Base-by-base conservation (phyloP, 2,888 invertebrate species). In the Archips crataeganus region DNA sequence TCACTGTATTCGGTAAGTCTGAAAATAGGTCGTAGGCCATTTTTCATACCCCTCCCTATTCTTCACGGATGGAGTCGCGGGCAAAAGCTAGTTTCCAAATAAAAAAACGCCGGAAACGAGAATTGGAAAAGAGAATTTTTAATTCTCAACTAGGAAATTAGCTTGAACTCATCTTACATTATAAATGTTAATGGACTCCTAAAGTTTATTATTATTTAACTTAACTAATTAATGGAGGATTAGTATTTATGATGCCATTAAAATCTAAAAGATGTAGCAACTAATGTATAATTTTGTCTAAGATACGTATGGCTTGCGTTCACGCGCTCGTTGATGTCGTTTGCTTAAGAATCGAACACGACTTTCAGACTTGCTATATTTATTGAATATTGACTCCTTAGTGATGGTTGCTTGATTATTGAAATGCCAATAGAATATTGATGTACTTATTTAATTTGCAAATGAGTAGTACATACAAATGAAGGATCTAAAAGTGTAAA, bases 271-370 rank as follows among this genome's bases (percentile, higher is more conserved):
- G 54, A 23, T 15, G 54, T 54, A 1, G 32, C 10, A 57, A 11
- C 32, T 10, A 57, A 57, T 32, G 57, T 9, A 51, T 15, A 23
- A 54, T 9, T 54, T 23, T 54, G 51, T 54, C 51, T 32, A 2
- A 23, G 23, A 11, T 32, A 10, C 32, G 11, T 32, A 10, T 47
- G 49, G 2, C 59, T 71, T 60, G 47, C 74, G 74, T 70, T 76
- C 71, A 74, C 73, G 83, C 85, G 86, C 90, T 81, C 94, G 94
- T 94, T 94, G 92, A 93, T 89, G 90, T 94, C 94, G 87, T 93
- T 92, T 91, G 88, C 90, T 90, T 84, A 54, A 57, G 51, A 54
- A 13, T 42, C 42, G n/a, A 34, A 36, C 66, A 32, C 54, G 23
- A 47, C 39, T 23, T 57, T 32, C 32, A 32, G 32, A 32, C 11